Base-by-base conservation (phyloP, 2,113 vertebrate species). In the Brachyhypopomus gauderio region DNA sequence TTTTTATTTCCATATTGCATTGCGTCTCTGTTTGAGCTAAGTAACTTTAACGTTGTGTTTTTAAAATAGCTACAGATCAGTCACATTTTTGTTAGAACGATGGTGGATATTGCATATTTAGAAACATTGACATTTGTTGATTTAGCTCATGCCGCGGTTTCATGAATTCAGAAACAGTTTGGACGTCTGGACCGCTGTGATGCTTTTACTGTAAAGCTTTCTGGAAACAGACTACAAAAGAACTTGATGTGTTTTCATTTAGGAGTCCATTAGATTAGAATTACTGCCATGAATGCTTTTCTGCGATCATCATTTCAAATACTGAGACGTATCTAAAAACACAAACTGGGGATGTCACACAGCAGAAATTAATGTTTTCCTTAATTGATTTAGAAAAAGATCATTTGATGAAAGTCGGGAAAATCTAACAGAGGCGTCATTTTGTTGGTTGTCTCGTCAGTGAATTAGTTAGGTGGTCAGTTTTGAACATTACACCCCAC, bases 231-330 rank as follows among this genome's bases (percentile, higher is more conserved):
- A 52, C 11, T 67, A 34, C 22, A 64, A 27, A 64, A 20, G 17
- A 80, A 30, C 3, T 23, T 30, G 12, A 20, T 8, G 4, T 84
- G 78, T 87, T 85, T 83, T 27, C 72, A 25, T 63, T 67, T 72
- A 30, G 45, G 72, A 82, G 83, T 82, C 77, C 77, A 52, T 55
- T 74, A 60, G 69, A 45, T 85, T 84, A 82, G 62, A 38, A 11
- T 82, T 56, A 45, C 66, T 60, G 38, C 62, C 22, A 25, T 67
- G 45, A 73, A 62, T 59, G 60, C 62, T 34, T 34, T 59, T 70
- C 30, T 78, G 75, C 70, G 23, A 22, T 82, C 30, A 25, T 1
- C 6, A 48, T 56, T 45, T 72, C 63, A 66, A 14, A 30, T 27
- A 19, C 16, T 30, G 14, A 1, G 12, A 34, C 27, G 30, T 64